Conservation (phyloP, 2,888 invertebrate species). For the Brenthis ino region DNA sequence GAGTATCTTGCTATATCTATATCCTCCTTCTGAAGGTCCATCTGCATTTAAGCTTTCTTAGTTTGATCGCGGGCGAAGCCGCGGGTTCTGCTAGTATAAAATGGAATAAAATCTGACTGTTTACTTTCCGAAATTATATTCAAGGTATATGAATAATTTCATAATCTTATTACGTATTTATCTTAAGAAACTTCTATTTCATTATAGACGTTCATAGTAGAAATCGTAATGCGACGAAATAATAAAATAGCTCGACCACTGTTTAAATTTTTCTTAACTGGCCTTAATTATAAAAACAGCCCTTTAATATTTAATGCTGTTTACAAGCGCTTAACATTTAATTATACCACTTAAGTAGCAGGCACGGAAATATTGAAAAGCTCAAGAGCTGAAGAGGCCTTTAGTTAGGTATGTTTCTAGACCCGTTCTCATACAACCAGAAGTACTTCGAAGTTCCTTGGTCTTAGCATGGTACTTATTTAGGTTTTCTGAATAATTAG, state of each 20-base stretch:
- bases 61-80: no score
- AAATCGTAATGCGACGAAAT: not conserved
- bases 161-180: no score
- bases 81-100: no score
- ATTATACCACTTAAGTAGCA: constrained; percentile 62
- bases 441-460: constrained; percentile 31
- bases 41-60: no score
- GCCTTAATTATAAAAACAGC: constrained; percentile 29
- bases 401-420: constrained; percentile 25
- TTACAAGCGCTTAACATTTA: constrained; percentile 61
- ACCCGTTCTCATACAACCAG: constrained; percentile 36
- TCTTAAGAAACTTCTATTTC: no score
- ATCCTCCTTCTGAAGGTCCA: no score
- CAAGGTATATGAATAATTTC: no score
- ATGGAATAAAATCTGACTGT: no score
- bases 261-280: constrained; percentile 23
- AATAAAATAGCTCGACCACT: not conserved
- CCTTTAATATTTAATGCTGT: constrained; percentile 46
- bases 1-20: no score
- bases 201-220: no score
- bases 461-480: constrained; percentile 24
- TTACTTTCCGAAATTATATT: no score
- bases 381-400: constrained; percentile 33
- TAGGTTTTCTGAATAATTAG: constrained; percentile 34
- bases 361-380: constrained; percentile 44